phyloP scores from a whole-genome alignment of 2,113 vertebrate species.

The Scomber scombrus region DNA sequence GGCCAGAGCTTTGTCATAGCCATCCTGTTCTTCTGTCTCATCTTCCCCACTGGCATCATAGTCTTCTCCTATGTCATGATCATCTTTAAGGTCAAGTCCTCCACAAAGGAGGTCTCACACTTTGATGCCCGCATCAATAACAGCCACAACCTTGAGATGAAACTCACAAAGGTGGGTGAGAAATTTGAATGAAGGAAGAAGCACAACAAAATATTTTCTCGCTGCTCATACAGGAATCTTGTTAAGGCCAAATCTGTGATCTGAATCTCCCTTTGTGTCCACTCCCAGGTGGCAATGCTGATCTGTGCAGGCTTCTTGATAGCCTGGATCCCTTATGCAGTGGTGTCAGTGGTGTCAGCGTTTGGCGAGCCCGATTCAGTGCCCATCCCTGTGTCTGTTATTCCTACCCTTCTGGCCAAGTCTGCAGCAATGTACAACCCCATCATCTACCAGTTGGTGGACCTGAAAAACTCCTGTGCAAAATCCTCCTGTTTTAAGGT shows the following conservation, averaged over 20 bases:
- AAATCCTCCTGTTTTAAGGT: conserved; percentile 72
- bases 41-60: conserved; percentile 91
- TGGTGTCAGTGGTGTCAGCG: conserved; percentile 94
- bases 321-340: conserved; percentile 96
- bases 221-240: not conserved
- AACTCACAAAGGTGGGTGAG: conserved; percentile 92
- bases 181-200: not conserved
- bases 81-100: conserved; percentile 94
- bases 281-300: conserved; percentile 93
- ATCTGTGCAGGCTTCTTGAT: conserved; percentile 96
- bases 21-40: conserved; percentile 95
- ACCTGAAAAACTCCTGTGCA: conserved; percentile 87
- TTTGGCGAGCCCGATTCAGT: conserved; percentile 91
- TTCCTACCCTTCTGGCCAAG: conserved; percentile 94
- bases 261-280: conserved; percentile 43
- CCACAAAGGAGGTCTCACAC: conserved; percentile 91
- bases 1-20: conserved; percentile 93
- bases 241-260: not conserved
- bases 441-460: conserved; percentile 95
- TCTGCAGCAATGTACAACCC: conserved; percentile 98
- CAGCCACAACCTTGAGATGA: conserved; percentile 92
- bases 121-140: conserved; percentile 91
- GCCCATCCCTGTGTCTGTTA: conserved; percentile 91
- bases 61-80: conserved; percentile 95
- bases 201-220: too few species aligned